These are phyloP conservation scores for Circaetus gallicus DNA, from an alignment of 2,113 vertebrate genomes.

Conservation along the genomic window DNA sequence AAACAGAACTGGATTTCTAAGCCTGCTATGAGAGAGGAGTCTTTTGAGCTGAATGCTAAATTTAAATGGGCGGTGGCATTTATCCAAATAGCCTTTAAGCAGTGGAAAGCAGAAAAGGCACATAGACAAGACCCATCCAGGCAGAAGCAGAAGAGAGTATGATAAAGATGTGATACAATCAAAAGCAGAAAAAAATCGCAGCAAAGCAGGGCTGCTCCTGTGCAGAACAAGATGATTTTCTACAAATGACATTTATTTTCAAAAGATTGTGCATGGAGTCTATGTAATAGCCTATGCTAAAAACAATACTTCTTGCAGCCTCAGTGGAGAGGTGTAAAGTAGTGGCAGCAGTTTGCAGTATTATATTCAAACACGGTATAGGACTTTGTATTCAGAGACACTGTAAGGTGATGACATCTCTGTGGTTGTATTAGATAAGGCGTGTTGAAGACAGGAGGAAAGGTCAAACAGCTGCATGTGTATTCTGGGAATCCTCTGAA, in stretches of 20 bases:
- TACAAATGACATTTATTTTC: background rate
- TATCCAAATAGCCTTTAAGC: background rate
- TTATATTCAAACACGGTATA: background rate
- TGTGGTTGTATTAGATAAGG: conserved; percentile 2
- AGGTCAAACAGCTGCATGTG: background rate
- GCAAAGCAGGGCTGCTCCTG: background rate
- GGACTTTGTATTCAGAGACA: background rate
- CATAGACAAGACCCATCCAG: background rate
- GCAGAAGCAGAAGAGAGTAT: background rate
- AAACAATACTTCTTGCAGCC: background rate
- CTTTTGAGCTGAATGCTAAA: background rate
- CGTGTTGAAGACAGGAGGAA: background rate
- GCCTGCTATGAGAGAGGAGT: background rate
- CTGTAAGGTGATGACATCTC: conserved; percentile 9
- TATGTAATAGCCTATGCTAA: background rate
- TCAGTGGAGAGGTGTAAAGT: background rate
- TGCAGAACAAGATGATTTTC: background rate
- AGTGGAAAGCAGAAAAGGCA: background rate
- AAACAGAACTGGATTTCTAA: background rate
- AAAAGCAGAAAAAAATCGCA: background rate
- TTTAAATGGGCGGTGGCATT: background rate
- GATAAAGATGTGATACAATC: background rate
- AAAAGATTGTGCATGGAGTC: background rate
- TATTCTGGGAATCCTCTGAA: conserved; percentile 28
- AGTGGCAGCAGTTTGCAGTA: background rate